phyloP scores from a whole-genome alignment of 2,888 invertebrate species.

The Mimumesa dahlbomi region DNA sequence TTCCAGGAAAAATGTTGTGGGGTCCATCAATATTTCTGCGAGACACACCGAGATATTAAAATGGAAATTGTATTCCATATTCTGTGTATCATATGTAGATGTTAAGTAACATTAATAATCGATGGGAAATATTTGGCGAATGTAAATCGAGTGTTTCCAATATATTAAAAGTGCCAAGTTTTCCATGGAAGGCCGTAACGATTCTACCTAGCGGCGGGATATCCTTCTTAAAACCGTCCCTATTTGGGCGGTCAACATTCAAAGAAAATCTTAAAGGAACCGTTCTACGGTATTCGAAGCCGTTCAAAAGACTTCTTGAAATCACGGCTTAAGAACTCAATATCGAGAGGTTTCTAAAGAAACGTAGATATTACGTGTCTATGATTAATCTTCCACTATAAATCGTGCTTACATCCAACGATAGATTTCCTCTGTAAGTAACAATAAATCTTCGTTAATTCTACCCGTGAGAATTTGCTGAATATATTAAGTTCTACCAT shows the following conservation, averaged over 20 bases:
- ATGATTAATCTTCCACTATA: constrained; percentile 18
- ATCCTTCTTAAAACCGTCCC: constrained; percentile 3
- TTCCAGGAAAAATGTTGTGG: too few species aligned
- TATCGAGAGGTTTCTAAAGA: constrained; percentile 62
- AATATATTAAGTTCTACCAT: too few species aligned
- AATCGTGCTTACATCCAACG: constrained; percentile 20
- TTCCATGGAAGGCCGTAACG: neutral
- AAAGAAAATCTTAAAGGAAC: constrained; percentile 18
- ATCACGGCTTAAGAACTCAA: constrained; percentile 67
- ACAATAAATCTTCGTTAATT: neutral
- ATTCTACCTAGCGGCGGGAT: too few species aligned
- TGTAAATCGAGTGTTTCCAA: too few species aligned
- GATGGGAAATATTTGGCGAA: too few species aligned
- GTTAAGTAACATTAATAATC: too few species aligned
- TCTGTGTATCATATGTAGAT: too few species aligned
- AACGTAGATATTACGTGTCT: constrained; percentile 65
- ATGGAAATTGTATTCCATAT: too few species aligned
- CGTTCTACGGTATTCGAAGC: constrained; percentile 1
- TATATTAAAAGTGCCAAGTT: neutral
- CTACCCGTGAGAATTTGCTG: neutral
- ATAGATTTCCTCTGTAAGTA: constrained; percentile 27
- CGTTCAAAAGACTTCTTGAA: constrained; percentile 18
- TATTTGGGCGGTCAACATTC: constrained; percentile 21
- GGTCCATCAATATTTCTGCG: too few species aligned
- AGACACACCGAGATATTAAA: too few species aligned